Evolutionary conservation across 92 coral and sea anemone species (phyloP).

Genomic region (Desmophyllum pertusum): DNA sequence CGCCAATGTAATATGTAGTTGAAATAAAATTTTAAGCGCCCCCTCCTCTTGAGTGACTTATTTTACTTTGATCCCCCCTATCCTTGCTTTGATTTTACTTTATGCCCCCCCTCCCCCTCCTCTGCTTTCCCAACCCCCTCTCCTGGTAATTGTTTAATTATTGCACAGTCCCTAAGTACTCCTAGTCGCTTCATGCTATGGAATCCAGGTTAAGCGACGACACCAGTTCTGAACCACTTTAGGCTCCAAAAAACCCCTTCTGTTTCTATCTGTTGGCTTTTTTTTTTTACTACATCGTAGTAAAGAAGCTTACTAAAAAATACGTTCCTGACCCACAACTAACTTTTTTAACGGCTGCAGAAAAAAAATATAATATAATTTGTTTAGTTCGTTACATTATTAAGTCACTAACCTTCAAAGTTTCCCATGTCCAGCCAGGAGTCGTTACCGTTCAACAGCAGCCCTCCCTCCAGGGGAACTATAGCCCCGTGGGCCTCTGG

Average conservation of each 20-base stretch:
- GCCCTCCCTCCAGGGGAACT: slow-evolving; percentile 77
- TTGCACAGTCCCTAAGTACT: no score
- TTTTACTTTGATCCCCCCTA: no score
- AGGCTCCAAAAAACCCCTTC: no score
- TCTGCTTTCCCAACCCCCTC: no score
- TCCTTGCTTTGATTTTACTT: no score
- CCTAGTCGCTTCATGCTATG: background rate
- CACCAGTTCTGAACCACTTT: background rate
- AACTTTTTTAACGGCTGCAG: background rate
- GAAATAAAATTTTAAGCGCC: no score
- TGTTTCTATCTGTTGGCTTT: background rate
- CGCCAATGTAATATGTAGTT: no score
- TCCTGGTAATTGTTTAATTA: no score
- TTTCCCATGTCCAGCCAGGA: slow-evolving; percentile 99
- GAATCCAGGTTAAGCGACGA: background rate
- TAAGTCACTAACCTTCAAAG: slow-evolving; percentile 68
- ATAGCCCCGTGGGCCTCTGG: slow-evolving; percentile 85
- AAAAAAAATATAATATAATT: background rate
- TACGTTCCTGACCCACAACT: no score
- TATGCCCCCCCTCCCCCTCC: no score
- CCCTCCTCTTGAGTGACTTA: no score
- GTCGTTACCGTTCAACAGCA: slow-evolving; percentile 80
- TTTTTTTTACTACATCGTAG: background rate
- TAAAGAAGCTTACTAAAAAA: no score
- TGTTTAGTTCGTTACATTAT: background rate